Base-by-base conservation (phyloP, 2,888 invertebrate genomes). In the Heliconius cydno region DNA sequence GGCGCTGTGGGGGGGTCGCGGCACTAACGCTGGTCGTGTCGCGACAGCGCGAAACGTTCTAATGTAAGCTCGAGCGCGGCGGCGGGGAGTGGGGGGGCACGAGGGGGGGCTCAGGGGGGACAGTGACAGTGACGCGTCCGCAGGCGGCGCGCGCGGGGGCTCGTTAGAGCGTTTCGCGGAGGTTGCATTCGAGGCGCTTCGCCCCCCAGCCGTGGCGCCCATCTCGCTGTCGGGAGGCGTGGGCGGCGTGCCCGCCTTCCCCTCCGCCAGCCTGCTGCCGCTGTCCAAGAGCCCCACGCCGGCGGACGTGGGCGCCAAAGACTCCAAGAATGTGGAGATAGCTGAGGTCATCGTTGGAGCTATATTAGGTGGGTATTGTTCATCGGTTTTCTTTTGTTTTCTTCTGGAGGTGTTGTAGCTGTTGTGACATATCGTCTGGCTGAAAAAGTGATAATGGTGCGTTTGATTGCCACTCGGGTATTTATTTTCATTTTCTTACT, bases 291-390 rank as follows among this genome's bases (percentile, higher is more conserved):
- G 97, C 92, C 94, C 94, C 87, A 97, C 97, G 91, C 97, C 97
- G 85, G 97, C 97, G 85, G 97, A 97, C 95, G 95, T 96, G 88
- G 95, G 95, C 87, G 96, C 96, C 92, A 97, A 97, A 96, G 98
- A 98, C 95, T 96, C 97, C 90, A 98, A 98, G 96, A 98, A 98
- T 95, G 97, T 98, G 91, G 98, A 99, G 96, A 98, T 99, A 92
- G 97, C 98, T 81, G 98, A 98, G 96, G 97, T 97, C 94, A 98
- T 99, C 95, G 98, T 99, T 91, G 99, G 99, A 90, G 99, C 99
- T 91, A 98, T 99, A 90, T 96, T 99, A 93, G 99, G 98, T 96
- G 92, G 96, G 95, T 90, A 2, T n/a, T 72, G 13, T 57, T 13
- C 68, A 13, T 6, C 15, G 15, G 34, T 22, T 57, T n/a, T 7